Evolutionary conservation across 2,797 vertebrate species (phyloP).

Genomic region (Sebastes itinus): DNA sequence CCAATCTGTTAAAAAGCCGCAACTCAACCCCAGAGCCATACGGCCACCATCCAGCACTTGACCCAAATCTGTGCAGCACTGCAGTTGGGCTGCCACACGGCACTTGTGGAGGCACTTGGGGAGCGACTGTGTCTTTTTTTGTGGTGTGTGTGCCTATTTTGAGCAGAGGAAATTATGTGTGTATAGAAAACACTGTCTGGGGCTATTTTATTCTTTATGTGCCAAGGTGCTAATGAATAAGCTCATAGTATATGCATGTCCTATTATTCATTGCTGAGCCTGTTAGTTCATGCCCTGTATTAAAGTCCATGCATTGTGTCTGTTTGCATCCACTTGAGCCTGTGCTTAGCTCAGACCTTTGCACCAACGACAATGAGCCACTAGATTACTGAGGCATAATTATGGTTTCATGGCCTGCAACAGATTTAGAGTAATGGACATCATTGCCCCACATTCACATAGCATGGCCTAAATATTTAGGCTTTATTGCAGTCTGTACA

Average conservation of each 20-base stretch:
- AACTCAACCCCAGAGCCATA: slow-evolving; percentile 47
- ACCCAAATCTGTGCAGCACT: slow-evolving; percentile 64
- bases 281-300: slow-evolving; percentile 7
- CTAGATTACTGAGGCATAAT: slow-evolving; percentile 38
- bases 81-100: slow-evolving; percentile 11
- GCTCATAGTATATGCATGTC: background rate
- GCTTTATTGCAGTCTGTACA: slow-evolving; percentile 10
- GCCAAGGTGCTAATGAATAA: slow-evolving; percentile 16
- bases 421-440: slow-evolving; percentile 37
- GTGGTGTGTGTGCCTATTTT: background rate
- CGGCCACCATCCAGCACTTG: slow-evolving; percentile 52
- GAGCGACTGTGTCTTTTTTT: slow-evolving; percentile 7
- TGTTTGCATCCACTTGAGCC: slow-evolving; percentile 18
- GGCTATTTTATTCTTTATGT: slow-evolving; percentile 9
- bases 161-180: background rate
- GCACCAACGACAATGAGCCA: slow-evolving; percentile 15
- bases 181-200: background rate
- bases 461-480: slow-evolving; percentile 28
- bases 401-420: slow-evolving; percentile 35
- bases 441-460: slow-evolving; percentile 18
- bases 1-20: slow-evolving; percentile 73
- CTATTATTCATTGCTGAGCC: slow-evolving; percentile 21
- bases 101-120: slow-evolving; percentile 17
- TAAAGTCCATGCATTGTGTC: slow-evolving; percentile 15
- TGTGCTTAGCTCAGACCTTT: slow-evolving; percentile 37